Base-by-base conservation (phyloP, 2,113 vertebrate species). In the Cebidichthys violaceus region DNA sequence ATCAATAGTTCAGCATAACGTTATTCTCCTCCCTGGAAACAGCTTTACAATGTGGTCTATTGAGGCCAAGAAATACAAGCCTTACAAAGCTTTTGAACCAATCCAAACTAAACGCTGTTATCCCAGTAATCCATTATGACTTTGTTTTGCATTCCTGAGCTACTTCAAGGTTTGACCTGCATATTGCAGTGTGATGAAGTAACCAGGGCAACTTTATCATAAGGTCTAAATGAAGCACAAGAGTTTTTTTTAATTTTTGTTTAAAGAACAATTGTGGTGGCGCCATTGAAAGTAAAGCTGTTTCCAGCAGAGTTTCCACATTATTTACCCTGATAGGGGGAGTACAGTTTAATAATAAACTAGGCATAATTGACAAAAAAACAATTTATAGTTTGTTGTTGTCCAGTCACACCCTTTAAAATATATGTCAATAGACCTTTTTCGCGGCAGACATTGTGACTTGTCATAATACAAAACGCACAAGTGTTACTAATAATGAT, bases 81-180 rank as follows among this genome's bases (percentile, higher is more conserved):
- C 31, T 29, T 14, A 59, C n/a, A 57, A 31, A 39, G 43, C 47
- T 70, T 81, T 39, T 57, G 11, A 68, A 73, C 59, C 41, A 41
- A 33, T 9, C 33, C 57, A 77, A 13, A 59, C 9, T 0, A 35
- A 71, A 15, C 39, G 31, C 33, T 43, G n/a, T 69, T 37, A 35
- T 39, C 9, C 37, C 6, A 10, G n/a, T 82, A 75, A 75, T 67
- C 43, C 39, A 35, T 45, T 15, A 20, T 33, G 67, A 75, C 35
- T 68, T 29, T 31, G 35, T 18, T 74, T 59, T 39, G 75, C 66
- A 75, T 82, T 82, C 52, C 50, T 82, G 60, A 67, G 41, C 39
- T 43, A 20, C 70, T 60, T 70, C 41, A 22, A 52, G 31, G 37
- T 75, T 79, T 4, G 2, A 24, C 9, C 64, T 74, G 39, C 27